Percentiles rank a stretch among this genome's conserved stretches.
These are phyloP conservation scores for Sebastes nivosus DNA, from an alignment of 2,797 vertebrate species.

Conservation along the genomic window DNA sequence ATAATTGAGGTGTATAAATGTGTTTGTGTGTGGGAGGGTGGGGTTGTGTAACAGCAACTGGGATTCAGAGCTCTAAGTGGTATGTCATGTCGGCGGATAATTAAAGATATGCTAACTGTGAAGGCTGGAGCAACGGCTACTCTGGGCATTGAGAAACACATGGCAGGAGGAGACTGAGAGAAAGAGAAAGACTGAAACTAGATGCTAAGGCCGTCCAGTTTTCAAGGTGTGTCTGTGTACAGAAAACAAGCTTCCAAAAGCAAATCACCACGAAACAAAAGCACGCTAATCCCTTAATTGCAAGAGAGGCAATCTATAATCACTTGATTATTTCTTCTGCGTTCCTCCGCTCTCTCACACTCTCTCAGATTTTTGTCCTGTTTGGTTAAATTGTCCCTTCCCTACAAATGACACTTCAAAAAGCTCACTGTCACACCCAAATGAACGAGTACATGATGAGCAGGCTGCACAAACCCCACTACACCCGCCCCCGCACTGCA, in stretches of 20 bases:
- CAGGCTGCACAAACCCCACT: constrained; percentile 12
- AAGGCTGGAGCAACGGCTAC: constrained; percentile 5
- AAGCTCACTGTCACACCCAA: constrained; percentile 37
- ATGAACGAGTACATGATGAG: constrained; percentile 20
- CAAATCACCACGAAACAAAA: constrained; percentile 22
- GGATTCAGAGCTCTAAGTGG: constrained; percentile 64
- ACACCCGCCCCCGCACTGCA: constrained; percentile 5
- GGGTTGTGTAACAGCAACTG: constrained; percentile 59
- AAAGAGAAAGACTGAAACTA: background rate
- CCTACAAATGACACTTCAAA: constrained; percentile 35
- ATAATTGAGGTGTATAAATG: constrained; percentile 73
- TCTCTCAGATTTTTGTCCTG: background rate
- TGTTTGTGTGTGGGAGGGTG: constrained; percentile 61
- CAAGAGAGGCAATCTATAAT: constrained; percentile 49
- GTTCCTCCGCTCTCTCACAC: constrained; percentile 1
- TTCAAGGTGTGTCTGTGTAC: constrained; percentile 26
- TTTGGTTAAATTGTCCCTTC: constrained; percentile 25
- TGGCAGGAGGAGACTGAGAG: background rate
- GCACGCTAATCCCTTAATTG: constrained; percentile 44
- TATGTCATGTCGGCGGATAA: constrained; percentile 65
- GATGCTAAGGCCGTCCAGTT: constrained; percentile 7
- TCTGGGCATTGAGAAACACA: background rate
- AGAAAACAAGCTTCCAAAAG: constrained; percentile 27
- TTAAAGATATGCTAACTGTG: constrained; percentile 54
- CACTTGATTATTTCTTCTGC: constrained; percentile 42